Base-by-base conservation (phyloP, 2,888 invertebrate genomes). In the Lymantria dispar region DNA sequence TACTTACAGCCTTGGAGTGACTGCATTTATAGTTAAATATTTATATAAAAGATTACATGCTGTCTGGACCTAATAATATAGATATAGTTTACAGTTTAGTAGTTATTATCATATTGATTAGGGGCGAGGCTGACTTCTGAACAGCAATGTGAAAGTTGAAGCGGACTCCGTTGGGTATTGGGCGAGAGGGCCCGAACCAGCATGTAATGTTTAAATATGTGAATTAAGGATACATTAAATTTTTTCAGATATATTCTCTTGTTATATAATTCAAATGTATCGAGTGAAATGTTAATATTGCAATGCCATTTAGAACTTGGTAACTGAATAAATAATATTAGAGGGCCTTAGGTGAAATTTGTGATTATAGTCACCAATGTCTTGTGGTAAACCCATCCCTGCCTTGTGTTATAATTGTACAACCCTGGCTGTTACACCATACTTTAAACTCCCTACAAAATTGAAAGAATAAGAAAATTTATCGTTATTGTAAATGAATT, bases 191-290 rank as follows among this genome's bases (percentile, higher is more conserved):
- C 80, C 83, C 83, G 83, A 85, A 85, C 86, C 90, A 87, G 84
- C 85, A 85, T 86, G 83, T 87, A 86, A 89, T 85, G 85, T 87
- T 87, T 85, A 87, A 83, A 63, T 65, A 65, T 67, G 52, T 60
- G 58, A 85, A 84, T 85, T 88, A 90, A 87, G 88, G 78, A 85
- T 85, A 87, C 87, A 89, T 89, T 86, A 86, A 88, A 90, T 83
- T 85, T 84, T 89, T 89, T 91, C 91, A 91, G 86, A 91, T 91
- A 90, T 92, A 91, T 89, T 89, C 86, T 89, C 89, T 91, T 91
- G 91, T 92, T 92, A 92, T 90, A 88, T 91, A 87, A 85, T 89
- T 90, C 85, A 91, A 88, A 83, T 90, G 89, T 91, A 90, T 89
- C 84, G 72, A 62, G 65, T 68, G 79, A 77, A 81, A 80, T 76